Base-by-base conservation (phyloP, 1,140 invertebrate genomes). In the Aphaenogaster floridana region DNA sequence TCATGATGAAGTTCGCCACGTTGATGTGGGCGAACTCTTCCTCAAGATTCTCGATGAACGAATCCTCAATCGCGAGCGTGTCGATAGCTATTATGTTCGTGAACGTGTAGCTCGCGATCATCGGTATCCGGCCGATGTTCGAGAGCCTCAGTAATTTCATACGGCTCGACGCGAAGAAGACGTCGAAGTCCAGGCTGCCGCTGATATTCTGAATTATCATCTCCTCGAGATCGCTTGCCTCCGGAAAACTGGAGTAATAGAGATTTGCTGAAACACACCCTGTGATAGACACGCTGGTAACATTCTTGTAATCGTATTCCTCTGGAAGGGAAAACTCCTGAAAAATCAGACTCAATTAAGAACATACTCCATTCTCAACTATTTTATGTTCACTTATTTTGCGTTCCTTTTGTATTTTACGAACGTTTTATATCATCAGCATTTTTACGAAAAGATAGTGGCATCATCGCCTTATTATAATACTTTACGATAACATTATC, bases 131-230 rank as follows among this genome's bases (percentile, higher is more conserved):
- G 0, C 87, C 63, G 21, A 94, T 92, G 39, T 90, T 92, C 42
- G 88, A 81, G 1, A 94, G 63, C 11, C 79, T 87, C 7, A 94
- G 54, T 8, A 66, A 28, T 1, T 86, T 88, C 13, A 94, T 59
- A n/a, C 28, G 72, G 13, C 17, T 90, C 8, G 93, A 89, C 3
- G 85, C 52, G 0, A 91, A 36, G 36, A 83, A 89, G 8, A 91
- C 54, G 0, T 93, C 89, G 28, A 94, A 91, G 34, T 63, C 86
- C 21, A 93, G 66, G 7, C 3, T 79, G 0, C 77, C 86, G 15
- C 88, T 92, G 34, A 94, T 93, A 59, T 94, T 94, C 28, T 93
- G 89, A 9, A 94, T 80, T 9, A 88, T 68, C 1, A 94, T 80
- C 9, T 94, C 90, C 9, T 88, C 85, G 7, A 94, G 85, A 13